Evolutionary conservation across 1,140 invertebrate species (phyloP).

Genomic region (Penaeus chinensis): DNA sequence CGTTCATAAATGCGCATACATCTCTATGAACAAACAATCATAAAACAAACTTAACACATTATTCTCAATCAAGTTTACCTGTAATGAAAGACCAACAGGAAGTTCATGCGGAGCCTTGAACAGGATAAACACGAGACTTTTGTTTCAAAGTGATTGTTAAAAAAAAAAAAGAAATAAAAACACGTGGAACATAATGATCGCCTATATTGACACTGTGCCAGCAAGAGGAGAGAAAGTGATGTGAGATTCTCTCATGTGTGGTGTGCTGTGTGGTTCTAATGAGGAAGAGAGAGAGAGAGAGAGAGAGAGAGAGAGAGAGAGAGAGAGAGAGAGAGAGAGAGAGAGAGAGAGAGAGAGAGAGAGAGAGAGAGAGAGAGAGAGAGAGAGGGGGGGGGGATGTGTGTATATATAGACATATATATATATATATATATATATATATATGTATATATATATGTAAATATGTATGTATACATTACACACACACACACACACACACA

Average conservation of each 20-base stretch:
- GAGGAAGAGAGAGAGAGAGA: not conserved
- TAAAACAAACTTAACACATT: no score
- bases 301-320: not conserved
- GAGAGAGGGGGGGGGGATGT: not conserved
- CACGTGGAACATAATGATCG: not conserved
- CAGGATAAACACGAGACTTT: no score
- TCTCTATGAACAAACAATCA: no score
- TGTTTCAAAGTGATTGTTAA: no score
- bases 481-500: not conserved
- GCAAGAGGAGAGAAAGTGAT: not conserved
- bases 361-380: not conserved
- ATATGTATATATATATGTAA: not conserved
- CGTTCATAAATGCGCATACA: no score
- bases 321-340: not conserved
- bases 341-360: not conserved
- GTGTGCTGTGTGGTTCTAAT: not conserved
- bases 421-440: conserved; percentile 1
- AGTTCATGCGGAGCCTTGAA: no score
- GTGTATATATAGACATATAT: not conserved
- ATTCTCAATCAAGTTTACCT: no score
- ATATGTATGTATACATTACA: no score
- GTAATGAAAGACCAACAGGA: no score
- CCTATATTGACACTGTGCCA: not conserved
- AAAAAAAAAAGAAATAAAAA: no score
- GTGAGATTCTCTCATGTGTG: not conserved